Base-by-base conservation (phyloP, 2,797 vertebrate genomes). In the Dallia pectoralis region DNA sequence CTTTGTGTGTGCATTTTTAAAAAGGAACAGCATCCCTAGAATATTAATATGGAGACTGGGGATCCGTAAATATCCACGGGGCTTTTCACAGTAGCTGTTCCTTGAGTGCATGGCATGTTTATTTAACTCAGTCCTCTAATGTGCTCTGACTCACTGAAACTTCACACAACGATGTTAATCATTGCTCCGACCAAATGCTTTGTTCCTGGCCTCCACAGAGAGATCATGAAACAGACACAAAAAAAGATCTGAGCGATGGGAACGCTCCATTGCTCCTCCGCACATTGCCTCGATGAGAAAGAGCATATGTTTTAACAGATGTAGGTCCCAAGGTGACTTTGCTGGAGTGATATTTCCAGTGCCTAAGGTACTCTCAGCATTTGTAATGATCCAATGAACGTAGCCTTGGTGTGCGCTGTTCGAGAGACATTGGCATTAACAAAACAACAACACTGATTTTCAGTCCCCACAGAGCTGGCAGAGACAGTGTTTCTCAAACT, bases 281-380 rank as follows among this genome's bases (percentile, higher is more conserved):
- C 51, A 33, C 32, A 59, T 72, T 78, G 72, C 72, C 47, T 47
- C 22, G 62, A 47, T 74, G 29, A 72, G 53, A 36, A 77, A 80
- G 83, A 88, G 81, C 87, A 84, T 87, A 84, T 89, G 89, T 76
- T 86, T 71, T 53, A 79, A 81, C 89, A 91, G 89, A 89, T 89
- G 89, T 77, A 80, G 73, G 79, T 86, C 86, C 84, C 81, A 87
- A 85, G 85, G 83, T 89, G 87, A 89, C 88, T 86, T 82, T 86
- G 80, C 85, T 79, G 79, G 66, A 51, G 79, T 77, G 78, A 87
- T 81, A 77, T 80, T 81, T 81, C 77, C 71, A 62, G 68, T 64
- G 81, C 86, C 82, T 71, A 67, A 1, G 78, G 86, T 86, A 81
- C 83, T 84, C 85, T 78, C 78, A 81, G 73, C 81, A 75, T 83